These are phyloP conservation scores for Pleuronectes platessa DNA, from an alignment of 2,113 vertebrate genomes.

Conservation along the genomic window DNA sequence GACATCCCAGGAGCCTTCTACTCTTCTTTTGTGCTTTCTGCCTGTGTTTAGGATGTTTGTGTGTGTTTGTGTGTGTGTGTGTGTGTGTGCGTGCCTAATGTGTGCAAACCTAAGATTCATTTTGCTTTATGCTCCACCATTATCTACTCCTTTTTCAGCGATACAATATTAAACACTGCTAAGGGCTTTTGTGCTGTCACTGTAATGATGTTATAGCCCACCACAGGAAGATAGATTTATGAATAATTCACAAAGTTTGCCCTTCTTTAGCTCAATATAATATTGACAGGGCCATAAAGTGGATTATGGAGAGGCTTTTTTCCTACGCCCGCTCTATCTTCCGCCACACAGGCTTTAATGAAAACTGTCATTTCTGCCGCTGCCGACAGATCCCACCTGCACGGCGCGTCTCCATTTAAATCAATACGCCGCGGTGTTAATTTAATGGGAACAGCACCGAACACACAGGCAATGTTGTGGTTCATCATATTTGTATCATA, in stretches of 20 bases:
- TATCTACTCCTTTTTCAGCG: conserved; percentile 69
- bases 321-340: conserved; percentile 16
- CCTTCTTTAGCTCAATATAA: conserved; percentile 71
- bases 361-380: conserved; percentile 63
- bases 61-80: not conserved
- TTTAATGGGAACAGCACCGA: conserved; percentile 34
- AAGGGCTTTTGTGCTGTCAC: conserved; percentile 63
- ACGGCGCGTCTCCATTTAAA: conserved; percentile 38
- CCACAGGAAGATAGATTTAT: conserved; percentile 71
- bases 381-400: conserved; percentile 46
- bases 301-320: conserved; percentile 65
- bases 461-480: conserved; percentile 16
- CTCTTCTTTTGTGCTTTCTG: conserved; percentile 29
- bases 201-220: conserved; percentile 67
- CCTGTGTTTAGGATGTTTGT: conserved; percentile 30
- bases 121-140: conserved; percentile 47
- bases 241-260: conserved; percentile 79
- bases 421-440: conserved; percentile 25
- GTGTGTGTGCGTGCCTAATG: not conserved
- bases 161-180: conserved; percentile 68
- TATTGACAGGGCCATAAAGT: conserved; percentile 75
- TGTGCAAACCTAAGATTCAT: conserved; percentile 45
- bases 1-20: conserved; percentile 38
- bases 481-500: conserved; percentile 27
- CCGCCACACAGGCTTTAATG: conserved; percentile 56